These are phyloP conservation scores for Cryptophagus acutangulus DNA, from an alignment of 2,888 invertebrate species.

Conservation along the genomic window DNA sequence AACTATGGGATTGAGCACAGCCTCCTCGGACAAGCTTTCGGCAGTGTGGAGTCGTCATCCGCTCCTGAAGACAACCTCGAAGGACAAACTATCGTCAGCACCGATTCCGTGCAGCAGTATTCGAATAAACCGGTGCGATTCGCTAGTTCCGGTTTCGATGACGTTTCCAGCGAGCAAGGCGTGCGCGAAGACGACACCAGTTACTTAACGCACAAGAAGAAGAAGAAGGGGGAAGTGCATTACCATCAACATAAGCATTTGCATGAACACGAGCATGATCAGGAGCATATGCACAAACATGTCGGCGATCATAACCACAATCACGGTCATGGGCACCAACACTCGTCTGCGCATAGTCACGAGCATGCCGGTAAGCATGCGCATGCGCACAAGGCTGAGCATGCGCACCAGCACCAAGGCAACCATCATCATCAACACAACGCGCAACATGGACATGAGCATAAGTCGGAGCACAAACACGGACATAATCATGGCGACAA, in stretches of 20 bases:
- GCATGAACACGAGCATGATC: constrained; percentile 37
- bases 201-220: neutral
- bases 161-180: neutral
- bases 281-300: constrained; percentile 33
- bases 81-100: neutral
- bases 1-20: neutral
- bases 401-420: constrained; percentile 25
- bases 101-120: constrained; percentile 1
- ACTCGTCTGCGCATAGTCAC: constrained; percentile 23
- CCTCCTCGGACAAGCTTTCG: neutral
- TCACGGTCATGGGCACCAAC: constrained; percentile 27
- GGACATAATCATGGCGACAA: constrained; percentile 25
- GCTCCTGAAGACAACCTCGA: constrained; percentile 3
- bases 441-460: constrained; percentile 18
- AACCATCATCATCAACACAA: constrained; percentile 13
- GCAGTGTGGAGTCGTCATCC: neutral
- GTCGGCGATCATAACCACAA: constrained; percentile 24
- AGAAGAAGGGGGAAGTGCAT: constrained; percentile 30
- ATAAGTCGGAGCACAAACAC: constrained; percentile 29
- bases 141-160: too few species aligned
- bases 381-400: constrained; percentile 20
- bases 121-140: neutral
- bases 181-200: neutral
- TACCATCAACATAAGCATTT: constrained; percentile 40
- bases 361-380: constrained; percentile 14